These are phyloP conservation scores for Sinopyrophorus schimmeli DNA, from an alignment of 2,888 invertebrate species.

Conservation along the genomic window DNA sequence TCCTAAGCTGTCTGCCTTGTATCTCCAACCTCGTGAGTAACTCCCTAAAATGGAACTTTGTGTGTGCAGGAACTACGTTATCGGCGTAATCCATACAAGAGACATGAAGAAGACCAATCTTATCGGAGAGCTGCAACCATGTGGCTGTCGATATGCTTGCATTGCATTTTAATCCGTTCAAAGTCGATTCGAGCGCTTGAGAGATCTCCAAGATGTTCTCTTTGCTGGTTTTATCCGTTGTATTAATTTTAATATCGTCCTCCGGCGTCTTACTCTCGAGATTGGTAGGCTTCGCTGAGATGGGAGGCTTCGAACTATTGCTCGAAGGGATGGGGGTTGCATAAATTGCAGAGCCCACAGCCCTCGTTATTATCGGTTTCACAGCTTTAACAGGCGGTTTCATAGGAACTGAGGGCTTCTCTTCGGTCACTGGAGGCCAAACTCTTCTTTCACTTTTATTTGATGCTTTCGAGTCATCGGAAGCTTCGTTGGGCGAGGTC, in stretches of 20 bases:
- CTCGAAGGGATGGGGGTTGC: conserved; percentile 69
- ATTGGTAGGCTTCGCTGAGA: conserved; percentile 57
- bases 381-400: conserved; percentile 68
- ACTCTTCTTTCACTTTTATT: conserved; percentile 56
- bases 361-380: conserved; percentile 59
- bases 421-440: conserved; percentile 60
- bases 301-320: conserved; percentile 53
- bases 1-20: conserved; percentile 69
- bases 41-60: conserved; percentile 85
- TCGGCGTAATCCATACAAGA: conserved; percentile 85
- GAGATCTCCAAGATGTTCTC: conserved; percentile 69
- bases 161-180: conserved; percentile 63
- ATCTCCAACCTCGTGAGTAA: conserved; percentile 70
- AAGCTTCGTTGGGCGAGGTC: conserved; percentile 51
- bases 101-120: conserved; percentile 78
- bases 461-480: conserved; percentile 49
- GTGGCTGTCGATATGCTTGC: conserved; percentile 65
- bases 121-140: conserved; percentile 79
- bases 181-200: conserved; percentile 66
- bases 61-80: conserved; percentile 77
- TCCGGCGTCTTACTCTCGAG: conserved; percentile 52
- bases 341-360: conserved; percentile 67
- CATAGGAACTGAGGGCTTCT: conserved; percentile 72
- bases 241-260: conserved; percentile 53
- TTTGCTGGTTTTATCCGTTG: conserved; percentile 55